These are phyloP conservation scores for Ptychodera flava DNA, from an alignment of 35 echinoderm and acorn worm species.

Conservation along the genomic window DNA sequence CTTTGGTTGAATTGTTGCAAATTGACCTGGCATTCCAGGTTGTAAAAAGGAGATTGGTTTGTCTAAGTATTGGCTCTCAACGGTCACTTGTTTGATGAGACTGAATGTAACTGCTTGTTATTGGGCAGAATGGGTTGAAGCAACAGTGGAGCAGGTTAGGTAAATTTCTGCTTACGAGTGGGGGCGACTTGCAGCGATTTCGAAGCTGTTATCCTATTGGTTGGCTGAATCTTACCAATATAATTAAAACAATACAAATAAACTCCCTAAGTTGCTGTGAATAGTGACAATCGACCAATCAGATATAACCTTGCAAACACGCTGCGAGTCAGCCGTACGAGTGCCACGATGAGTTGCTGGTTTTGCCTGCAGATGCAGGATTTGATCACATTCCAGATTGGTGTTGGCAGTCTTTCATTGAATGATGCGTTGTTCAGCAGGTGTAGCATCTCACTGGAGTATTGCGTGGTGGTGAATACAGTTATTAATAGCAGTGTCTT, in stretches of 20 bases:
- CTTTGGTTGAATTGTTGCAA: neutral
- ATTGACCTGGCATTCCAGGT: neutral
- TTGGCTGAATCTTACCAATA: too few species aligned
- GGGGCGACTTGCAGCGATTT: too few species aligned
- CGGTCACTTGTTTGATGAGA: neutral
- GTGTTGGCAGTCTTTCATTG: neutral
- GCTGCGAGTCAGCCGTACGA: too few species aligned
- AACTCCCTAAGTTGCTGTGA: too few species aligned
- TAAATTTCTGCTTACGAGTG: neutral
- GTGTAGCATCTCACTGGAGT: neutral
- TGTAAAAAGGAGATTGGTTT: neutral
- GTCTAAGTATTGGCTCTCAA: neutral
- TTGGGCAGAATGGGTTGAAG: neutral
- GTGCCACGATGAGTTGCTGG: neutral
- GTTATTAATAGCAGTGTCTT: neutral
- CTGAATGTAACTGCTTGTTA: neutral
- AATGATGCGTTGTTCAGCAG: neutral
- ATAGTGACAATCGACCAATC: too few species aligned
- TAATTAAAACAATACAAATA: too few species aligned
- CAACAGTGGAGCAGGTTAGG: neutral
- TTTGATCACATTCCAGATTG: neutral
- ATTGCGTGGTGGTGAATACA: neutral
- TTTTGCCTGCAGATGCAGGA: neutral
- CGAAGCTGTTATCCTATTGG: too few species aligned
- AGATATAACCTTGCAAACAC: too few species aligned